Evolutionary conservation across 2,113 vertebrate species (phyloP).

Genomic region (Notothenia rossii): DNA sequence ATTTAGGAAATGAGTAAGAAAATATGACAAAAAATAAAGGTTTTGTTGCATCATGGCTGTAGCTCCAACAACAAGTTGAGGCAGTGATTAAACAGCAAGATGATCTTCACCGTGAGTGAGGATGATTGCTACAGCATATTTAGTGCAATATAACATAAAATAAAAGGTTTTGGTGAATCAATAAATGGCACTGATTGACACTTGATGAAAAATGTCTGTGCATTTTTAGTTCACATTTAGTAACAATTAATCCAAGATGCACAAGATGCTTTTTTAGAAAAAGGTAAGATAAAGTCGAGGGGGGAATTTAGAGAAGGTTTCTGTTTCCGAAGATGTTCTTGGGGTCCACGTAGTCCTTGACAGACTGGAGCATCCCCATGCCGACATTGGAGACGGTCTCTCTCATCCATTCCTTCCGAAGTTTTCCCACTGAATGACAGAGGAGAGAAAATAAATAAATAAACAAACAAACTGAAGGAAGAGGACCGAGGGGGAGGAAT

Average conservation of each 20-base stretch:
- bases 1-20: conserved; percentile 27
- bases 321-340: conserved; percentile 97
- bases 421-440: conserved; percentile 94
- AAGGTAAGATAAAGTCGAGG: conserved; percentile 36
- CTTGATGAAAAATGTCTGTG: conserved; percentile 51
- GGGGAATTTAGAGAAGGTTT: conserved; percentile 92
- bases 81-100: conserved; percentile 23
- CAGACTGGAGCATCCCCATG: conserved; percentile 95
- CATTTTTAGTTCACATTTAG: conserved; percentile 68
- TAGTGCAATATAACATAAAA: conserved; percentile 57
- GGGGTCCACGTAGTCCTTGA: conserved; percentile 97
- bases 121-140: conserved; percentile 67
- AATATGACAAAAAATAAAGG: conserved; percentile 26
- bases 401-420: conserved; percentile 98
- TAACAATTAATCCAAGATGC: conserved; percentile 68
- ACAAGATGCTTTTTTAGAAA: conserved; percentile 49
- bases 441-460: conserved; percentile 69
- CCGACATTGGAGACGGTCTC: conserved; percentile 94
- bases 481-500: conserved; percentile 76
- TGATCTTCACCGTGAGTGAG: conserved; percentile 24
- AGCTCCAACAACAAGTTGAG: conserved; percentile 27
- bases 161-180: conserved; percentile 54
- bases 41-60: conserved; percentile 29
- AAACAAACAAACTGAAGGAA: conserved; percentile 65
- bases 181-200: conserved; percentile 74